phyloP scores from a whole-genome alignment of 2,888 invertebrate genomes.

The Andricus curvator region DNA sequence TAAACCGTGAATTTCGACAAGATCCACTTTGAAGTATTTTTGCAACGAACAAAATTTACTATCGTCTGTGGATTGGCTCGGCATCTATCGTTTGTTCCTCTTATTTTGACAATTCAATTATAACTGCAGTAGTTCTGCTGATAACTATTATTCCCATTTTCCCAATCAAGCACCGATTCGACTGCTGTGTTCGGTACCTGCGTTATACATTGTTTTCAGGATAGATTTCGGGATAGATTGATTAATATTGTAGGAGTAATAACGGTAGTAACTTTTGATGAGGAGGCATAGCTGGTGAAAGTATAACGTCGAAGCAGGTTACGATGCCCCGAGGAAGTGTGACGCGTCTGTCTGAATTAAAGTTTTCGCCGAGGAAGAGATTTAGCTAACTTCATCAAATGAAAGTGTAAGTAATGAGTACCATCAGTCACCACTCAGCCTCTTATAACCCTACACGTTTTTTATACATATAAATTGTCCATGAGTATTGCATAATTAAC shows the following conservation, averaged over 20 bases:
- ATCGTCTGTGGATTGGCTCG: too few relatives aligned
- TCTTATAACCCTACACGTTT: neutral
- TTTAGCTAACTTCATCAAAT: constrained; percentile 32
- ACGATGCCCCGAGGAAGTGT: constrained; percentile 7
- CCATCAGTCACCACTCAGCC: neutral
- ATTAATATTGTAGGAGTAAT: neutral
- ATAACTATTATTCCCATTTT: too few relatives aligned
- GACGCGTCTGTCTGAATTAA: constrained; percentile 18
- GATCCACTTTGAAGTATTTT: too few relatives aligned
- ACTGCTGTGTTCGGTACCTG: too few relatives aligned
- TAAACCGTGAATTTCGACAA: too few relatives aligned
- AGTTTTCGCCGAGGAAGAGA: constrained; percentile 26
- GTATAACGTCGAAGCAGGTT: constrained; percentile 15
- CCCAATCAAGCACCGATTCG: too few relatives aligned
- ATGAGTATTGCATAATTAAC: neutral
- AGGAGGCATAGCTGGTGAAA: constrained; percentile 23
- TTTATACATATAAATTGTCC: neutral
- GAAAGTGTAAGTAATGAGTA: constrained; percentile 23
- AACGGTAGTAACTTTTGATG: constrained; percentile 14
- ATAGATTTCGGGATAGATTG: neutral
- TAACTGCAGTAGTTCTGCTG: too few relatives aligned
- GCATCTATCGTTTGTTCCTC: too few relatives aligned
- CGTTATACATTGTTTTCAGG: neutral
- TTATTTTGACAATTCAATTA: too few relatives aligned
- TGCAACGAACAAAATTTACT: too few relatives aligned